Evolutionary conservation across 35 echinoderm and acorn worm species (phyloP), one percentile per base, ranked within the genome.

Genomic region (Lytechinus pictus): DNA sequence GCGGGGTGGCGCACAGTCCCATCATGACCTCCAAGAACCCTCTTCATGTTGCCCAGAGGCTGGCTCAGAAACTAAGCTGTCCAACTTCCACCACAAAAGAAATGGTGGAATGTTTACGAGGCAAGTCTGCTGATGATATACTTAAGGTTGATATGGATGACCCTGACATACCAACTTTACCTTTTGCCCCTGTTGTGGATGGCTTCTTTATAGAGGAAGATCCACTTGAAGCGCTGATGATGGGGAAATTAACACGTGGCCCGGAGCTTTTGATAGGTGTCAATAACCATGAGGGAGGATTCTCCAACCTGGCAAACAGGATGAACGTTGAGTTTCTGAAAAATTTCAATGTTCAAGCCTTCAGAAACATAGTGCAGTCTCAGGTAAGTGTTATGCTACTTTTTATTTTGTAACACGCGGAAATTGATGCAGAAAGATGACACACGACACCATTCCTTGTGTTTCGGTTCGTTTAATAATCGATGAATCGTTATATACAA

Each of bases 171-270:
- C 96, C 96, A 19, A 16, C 94, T 3, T 86, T 99, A 44, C 54
- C 91, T 10, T 99, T 98, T 96, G 52, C 54, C 12, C 98, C 98
- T 33, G 98, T 99, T 19, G 95, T 99, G 27, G 98, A 99, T 79
- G 95, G 95, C 3, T 87, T 94, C 56, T 99, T 98, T 72, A 28
- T 99, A 5, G 61, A 87, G 21, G 92, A 96, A 28, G 93, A 98
- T n/a, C 98, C 98, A 6, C 92, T 97, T n/a, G 54, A 28, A 16
- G 60, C 97, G 16, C 71, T 95, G 52, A 92, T 87, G 27, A 29
- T 57, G 8, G 90, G 95, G 0, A 28, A 96, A 21, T 54, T 98
- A n/a, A 28, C 89, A 51, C 54, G 91, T 1, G 97, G 89, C 54
- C 94, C 94, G 53, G 95, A 99, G 60, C 53, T 99, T 12, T 87